phyloP scores from a whole-genome alignment of 2,113 vertebrate species.

The Mus musculus region GRCm39 chr2:104670501-104671000 shows the following conservation, averaged over 20 bases:
- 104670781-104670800: not conserved
- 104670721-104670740: conserved; percentile 1
- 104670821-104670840: conserved; percentile 29
- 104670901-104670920: not conserved
- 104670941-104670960: too few species aligned
- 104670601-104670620: too few species aligned
- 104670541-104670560: not conserved
- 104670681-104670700: conserved; percentile 39
- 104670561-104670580: not conserved
- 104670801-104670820: not conserved
- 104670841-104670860: not conserved
- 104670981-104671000: not conserved
- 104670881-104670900: not conserved
- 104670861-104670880: conserved; percentile 3
- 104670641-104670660: not conserved
- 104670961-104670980: not conserved
- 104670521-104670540: not conserved
- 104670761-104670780: conserved; percentile 19
- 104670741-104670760: conserved; percentile 10
- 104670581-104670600: not conserved
- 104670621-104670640: not conserved
- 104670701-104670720: conserved; percentile 17
- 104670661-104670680: not conserved
- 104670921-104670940: too few species aligned
- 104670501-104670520: not conserved